Conservation (phyloP, 2,113 vertebrate genomes). For the Mustela nigripes region DNA sequence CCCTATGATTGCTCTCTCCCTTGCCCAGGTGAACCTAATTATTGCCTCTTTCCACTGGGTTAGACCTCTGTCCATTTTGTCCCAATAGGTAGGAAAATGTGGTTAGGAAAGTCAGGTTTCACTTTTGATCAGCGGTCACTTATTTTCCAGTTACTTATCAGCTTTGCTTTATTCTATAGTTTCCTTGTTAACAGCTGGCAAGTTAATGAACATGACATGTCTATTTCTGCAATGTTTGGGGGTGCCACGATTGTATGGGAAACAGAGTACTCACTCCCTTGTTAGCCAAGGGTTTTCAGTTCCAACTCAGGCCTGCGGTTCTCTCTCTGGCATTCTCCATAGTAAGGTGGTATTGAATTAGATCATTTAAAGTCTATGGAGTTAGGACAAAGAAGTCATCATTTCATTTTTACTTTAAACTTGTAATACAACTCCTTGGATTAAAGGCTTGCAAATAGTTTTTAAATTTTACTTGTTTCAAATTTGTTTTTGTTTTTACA, state of each 20-base stretch:
- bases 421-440: not conserved
- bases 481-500: not conserved
- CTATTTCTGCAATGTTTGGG: not conserved
- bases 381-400: not conserved
- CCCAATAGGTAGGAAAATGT: not conserved
- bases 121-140: not conserved
- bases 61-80: not conserved
- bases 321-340: not conserved
- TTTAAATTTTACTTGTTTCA: slow-evolving; percentile 31
- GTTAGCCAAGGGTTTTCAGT: not conserved
- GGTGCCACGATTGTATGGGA: not conserved
- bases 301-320: not conserved
- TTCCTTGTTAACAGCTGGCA: not conserved
- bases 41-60: not conserved
- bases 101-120: not conserved
- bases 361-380: not conserved
- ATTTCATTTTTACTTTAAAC: slow-evolving; percentile 48
- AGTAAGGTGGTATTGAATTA: not conserved
- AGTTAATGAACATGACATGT: not conserved
- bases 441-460: slow-evolving; percentile 25
- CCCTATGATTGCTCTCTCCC: not conserved
- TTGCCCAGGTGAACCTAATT: not conserved
- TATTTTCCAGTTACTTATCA: not conserved
- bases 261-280: not conserved
- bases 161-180: not conserved